These are phyloP conservation scores for Microplitis mediator DNA, from an alignment of 1,140 invertebrate genomes.

Conservation along the genomic window DNA sequence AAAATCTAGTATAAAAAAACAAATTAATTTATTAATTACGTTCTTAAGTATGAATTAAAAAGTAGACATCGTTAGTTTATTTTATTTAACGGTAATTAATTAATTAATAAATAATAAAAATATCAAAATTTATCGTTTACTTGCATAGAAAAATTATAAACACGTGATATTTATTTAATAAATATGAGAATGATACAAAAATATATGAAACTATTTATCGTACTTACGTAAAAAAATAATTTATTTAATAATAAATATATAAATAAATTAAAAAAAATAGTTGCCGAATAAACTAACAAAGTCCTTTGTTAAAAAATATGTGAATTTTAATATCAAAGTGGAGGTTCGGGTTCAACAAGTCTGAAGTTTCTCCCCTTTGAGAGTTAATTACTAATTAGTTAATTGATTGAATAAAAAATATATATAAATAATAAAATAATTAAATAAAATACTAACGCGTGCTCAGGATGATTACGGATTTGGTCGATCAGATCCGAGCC, in stretches of 20 bases:
- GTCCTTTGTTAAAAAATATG: constrained; percentile 15
- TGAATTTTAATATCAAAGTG: constrained; percentile 13
- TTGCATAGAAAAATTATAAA: too few species aligned
- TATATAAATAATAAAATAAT: constrained; percentile 15
- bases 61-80: constrained; percentile 7
- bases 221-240: not conserved
- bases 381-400: constrained; percentile 28
- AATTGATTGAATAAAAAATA: constrained; percentile 21
- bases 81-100: not conserved
- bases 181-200: not conserved
- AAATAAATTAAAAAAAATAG: not conserved
- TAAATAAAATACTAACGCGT: constrained; percentile 63
- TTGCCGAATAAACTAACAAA: not conserved
- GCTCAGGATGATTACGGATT: constrained; percentile 76
- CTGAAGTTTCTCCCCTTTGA: constrained; percentile 6
- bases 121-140: not conserved
- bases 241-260: not conserved
- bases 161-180: too few species aligned
- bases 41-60: not conserved
- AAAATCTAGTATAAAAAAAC: not conserved
- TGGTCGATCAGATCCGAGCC: constrained; percentile 72
- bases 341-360: constrained; percentile 6
- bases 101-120: not conserved
- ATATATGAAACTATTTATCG: not conserved
- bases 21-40: not conserved